phyloP scores from a whole-genome alignment of 2,113 vertebrate species.

The Pogona vitticeps region DNA sequence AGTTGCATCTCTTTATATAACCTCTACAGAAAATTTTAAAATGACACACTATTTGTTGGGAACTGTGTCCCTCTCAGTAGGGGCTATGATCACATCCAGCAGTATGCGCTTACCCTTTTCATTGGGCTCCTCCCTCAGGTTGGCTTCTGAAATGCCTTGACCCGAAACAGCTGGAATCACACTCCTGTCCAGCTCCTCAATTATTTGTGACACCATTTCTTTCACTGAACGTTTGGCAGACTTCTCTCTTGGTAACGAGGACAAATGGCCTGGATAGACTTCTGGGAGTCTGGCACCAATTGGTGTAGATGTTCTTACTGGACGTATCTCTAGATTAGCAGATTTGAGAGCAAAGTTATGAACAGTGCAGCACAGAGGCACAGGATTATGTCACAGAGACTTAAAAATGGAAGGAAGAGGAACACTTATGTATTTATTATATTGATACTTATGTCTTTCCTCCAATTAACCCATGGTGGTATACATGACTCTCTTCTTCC shows the following conservation, averaged over 20 bases:
- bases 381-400: background rate
- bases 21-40: background rate
- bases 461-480: too few species aligned
- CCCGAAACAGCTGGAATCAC: background rate
- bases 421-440: too few species aligned
- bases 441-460: too few species aligned
- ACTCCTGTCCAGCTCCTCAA: slow-evolving; percentile 30
- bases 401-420: background rate
- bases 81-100: background rate
- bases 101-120: slow-evolving; percentile 21
- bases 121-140: background rate
- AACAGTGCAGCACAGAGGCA: background rate
- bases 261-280: background rate
- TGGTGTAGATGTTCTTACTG: background rate
- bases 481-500: too few species aligned
- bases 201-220: slow-evolving; percentile 16
- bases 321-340: slow-evolving; percentile 32
- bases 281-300: background rate
- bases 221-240: background rate
- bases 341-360: background rate
- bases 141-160: background rate
- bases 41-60: background rate
- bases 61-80: background rate
- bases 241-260: background rate
- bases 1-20: background rate